Evolutionary conservation across 2,797 vertebrate species (phyloP).

Genomic region (Poecilia picta): DNA sequence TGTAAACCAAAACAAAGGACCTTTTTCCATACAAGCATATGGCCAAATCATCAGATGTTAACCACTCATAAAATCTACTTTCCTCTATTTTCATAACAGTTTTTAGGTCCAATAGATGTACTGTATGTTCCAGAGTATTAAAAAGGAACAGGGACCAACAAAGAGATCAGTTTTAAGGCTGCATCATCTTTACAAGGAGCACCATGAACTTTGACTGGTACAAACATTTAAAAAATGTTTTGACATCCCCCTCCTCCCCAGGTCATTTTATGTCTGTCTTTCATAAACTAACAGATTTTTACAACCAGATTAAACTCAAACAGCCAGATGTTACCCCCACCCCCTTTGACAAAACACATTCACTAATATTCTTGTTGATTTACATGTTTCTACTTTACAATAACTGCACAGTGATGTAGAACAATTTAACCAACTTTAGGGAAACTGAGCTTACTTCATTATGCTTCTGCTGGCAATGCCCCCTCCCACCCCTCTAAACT

Average conservation of each 20-base stretch:
- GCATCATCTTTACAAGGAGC: background rate
- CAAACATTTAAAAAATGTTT: background rate
- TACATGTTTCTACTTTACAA: background rate
- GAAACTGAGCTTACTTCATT: background rate
- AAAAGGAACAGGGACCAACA: background rate
- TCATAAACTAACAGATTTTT: background rate
- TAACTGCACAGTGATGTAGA: background rate
- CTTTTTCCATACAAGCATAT: background rate
- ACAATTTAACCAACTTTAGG: background rate
- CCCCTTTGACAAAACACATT: background rate
- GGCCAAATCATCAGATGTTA: background rate
- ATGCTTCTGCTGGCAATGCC: constrained; percentile 4
- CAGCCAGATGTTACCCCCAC: background rate
- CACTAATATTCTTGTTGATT: background rate
- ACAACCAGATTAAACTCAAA: background rate
- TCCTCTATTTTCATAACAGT: background rate
- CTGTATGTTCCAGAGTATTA: background rate
- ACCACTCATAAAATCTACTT: background rate
- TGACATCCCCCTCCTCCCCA: background rate
- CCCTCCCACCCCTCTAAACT: background rate
- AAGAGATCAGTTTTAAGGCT: background rate
- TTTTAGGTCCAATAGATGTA: background rate
- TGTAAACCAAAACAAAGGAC: background rate
- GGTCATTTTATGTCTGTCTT: background rate
- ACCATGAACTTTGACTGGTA: background rate